A percentile compares a stretch with the other conserved stretches of the same genome.
Evolutionary conservation across 2,888 invertebrate genomes (phyloP).

Genomic region (Lordiphosa andalusiaca): DNA sequence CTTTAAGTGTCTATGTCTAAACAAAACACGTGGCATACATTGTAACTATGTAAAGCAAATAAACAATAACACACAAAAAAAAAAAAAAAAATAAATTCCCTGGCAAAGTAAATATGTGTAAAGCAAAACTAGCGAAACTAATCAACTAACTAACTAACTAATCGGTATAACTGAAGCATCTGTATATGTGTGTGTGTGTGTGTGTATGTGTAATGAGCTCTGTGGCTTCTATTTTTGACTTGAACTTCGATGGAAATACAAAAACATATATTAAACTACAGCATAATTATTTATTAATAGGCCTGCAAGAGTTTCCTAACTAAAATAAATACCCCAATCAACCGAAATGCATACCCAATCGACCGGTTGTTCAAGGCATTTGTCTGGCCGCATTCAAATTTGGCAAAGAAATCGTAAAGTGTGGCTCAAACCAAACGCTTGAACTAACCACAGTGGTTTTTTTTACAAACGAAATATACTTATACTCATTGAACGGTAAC

Average conservation of each 20-base stretch:
- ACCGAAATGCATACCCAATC: slow-evolving; percentile 40
- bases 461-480: slow-evolving; percentile 43
- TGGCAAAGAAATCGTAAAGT: neutral
- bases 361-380: slow-evolving; percentile 55
- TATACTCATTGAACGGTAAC: slow-evolving; percentile 9
- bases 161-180: slow-evolving; percentile 31
- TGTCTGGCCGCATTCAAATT: neutral
- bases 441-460: slow-evolving; percentile 41
- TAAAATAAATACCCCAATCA: slow-evolving; percentile 16
- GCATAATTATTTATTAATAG: slow-evolving; percentile 38
- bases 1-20: slow-evolving; percentile 78
- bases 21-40: slow-evolving; percentile 48
- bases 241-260: slow-evolving; percentile 23
- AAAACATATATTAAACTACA: slow-evolving; percentile 15
- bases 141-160: slow-evolving; percentile 15
- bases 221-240: slow-evolving; percentile 54
- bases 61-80: slow-evolving; percentile 13
- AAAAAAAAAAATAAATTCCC: slow-evolving; percentile 35
- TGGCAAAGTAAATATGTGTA: slow-evolving; percentile 65
- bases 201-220: slow-evolving; percentile 51
- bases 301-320: slow-evolving; percentile 65
- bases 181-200: slow-evolving; percentile 44
- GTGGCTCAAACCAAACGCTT: slow-evolving; percentile 38
- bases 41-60: slow-evolving; percentile 53
- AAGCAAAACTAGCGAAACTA: slow-evolving; percentile 49